Percentiles rank a stretch among this genome's conserved stretches.
These are phyloP conservation scores for Micromesistius poutassou DNA, from an alignment of 2,797 vertebrate species.

Conservation along the genomic window DNA sequence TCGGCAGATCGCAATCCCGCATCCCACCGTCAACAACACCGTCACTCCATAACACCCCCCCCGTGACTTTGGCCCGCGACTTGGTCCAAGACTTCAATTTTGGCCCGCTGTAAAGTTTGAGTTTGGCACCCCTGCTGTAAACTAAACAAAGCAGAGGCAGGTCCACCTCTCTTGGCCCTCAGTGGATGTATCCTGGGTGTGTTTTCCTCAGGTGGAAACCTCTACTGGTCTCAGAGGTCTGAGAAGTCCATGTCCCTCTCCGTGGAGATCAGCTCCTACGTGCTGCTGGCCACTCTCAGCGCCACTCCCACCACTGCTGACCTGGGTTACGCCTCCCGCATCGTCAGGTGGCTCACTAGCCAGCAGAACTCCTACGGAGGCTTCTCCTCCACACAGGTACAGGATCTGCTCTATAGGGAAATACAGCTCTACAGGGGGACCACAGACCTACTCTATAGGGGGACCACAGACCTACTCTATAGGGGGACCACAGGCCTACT, in stretches of 20 bases:
- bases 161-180: not conserved
- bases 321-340: slow-evolving; percentile 58
- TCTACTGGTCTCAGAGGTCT: slow-evolving; percentile 61
- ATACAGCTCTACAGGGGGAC: not conserved
- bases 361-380: slow-evolving; percentile 79
- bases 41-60: no score
- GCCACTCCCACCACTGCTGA: slow-evolving; percentile 59
- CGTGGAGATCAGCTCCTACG: slow-evolving; percentile 81
- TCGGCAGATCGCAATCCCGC: no score
- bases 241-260: slow-evolving; percentile 62
- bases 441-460: not conserved
- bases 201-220: slow-evolving; percentile 48
- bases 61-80: no score
- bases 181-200: not conserved
- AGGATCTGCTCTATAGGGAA: not conserved
- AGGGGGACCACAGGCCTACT: no score
- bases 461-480: no score
- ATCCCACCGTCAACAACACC: no score
- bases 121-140: no score
- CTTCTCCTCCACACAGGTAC: slow-evolving; percentile 87
- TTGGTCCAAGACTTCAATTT: no score
- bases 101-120: no score
- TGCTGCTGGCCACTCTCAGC: slow-evolving; percentile 74
- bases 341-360: slow-evolving; percentile 75
- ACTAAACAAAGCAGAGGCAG: not conserved